Evolutionary conservation across 2,888 invertebrate species (phyloP), one percentile per base, ranked within the genome.

Genomic region (Germaria angustata): DNA sequence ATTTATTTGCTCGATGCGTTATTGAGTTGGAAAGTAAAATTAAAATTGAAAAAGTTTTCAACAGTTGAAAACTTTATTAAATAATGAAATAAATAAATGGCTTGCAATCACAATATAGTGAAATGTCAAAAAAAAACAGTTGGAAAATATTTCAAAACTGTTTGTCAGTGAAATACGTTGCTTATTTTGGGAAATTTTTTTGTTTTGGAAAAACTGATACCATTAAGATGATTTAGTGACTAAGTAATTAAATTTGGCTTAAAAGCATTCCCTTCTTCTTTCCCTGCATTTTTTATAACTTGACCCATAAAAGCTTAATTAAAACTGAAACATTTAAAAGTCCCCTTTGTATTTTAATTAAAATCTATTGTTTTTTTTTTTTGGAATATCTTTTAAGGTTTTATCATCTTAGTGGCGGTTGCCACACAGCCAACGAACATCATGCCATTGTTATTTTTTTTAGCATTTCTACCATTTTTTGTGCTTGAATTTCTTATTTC

Each of bases 401-500:
- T 65, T 17, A 17, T 34, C 13, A 34, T 36, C 22, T 63, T 20
- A n/a, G 4, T 41, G 6, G 9, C 20, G 17, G 17, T 13, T 53
- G 71, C 59, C 46, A 49, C 32, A 44, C 39, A 49, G n/a, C 32
- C 15, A 36, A 1, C 36, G 28, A 36, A 41, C 15, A 22, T 32
- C 77, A 69, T 69, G 77, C 69, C 61, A 61, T 46, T 61, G 72
- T 69, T 36, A 61, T 41, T 53, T 53, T 46, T 46, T 46, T 15
- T 53, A 49, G 34, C 5, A 53, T 71, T 71, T 71, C 46, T 28
- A 46, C 36, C 22, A 39, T 63, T 61, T 65, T 65, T 59, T 65
- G 36, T 49, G 49, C 39, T 79, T 68, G 69, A 63, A 71, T 78
- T 78, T 22, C 39, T 61, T 55, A 75, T 75, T 76, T 76, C 76